Evolutionary conservation across 2,888 invertebrate genomes (phyloP), one percentile per base, ranked within the genome.

Genomic region (Tenthredo scrophulariae): DNA sequence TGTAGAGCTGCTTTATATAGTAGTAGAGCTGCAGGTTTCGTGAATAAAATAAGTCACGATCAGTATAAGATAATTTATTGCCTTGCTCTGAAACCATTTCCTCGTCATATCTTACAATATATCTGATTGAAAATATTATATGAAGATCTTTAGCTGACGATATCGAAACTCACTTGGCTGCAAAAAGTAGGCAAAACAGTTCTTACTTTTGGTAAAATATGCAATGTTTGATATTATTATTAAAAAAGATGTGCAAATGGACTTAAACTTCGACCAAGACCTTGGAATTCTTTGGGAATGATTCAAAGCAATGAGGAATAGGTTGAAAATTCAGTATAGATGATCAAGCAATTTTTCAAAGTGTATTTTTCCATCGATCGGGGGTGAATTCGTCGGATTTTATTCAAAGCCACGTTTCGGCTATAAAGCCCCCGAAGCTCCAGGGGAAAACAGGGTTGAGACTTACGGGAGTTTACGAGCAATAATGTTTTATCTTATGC

Each of bases 341-440:
- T 72, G 72, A 46, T 50, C 46, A n/a, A 75, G 26, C 26, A 75
- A 75, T 46, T 46, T 77, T 77, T 37, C 6, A 22, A 50, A 77
- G 26, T 50, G 33, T 77, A 10, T 33, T 74, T 43, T 43, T 50
- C 22, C 77, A 80, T 80, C 80, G 80, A 80, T 80, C 86, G 89
- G 90, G 89, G 87, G 86, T 88, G 85, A 88, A 89, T 88, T 89
- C 88, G 89, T 88, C 89, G 88, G 89, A 90, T 89, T 89, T 88
- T 88, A 90, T 90, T 88, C 88, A 88, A 88, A 87, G 89, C 88
- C 87, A 86, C 90, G 89, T 88, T 88, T 88, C 87, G 87, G 88
- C 88, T 89, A 89, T 91, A 91, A 92, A 91, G 88, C 89, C 88
- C 88, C 88, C 88, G 88, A 87, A 86, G 87, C 89, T 89, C 87